phyloP scores from a whole-genome alignment of 2,797 vertebrate genomes.

The Triplophysa yarkandensis region DNA sequence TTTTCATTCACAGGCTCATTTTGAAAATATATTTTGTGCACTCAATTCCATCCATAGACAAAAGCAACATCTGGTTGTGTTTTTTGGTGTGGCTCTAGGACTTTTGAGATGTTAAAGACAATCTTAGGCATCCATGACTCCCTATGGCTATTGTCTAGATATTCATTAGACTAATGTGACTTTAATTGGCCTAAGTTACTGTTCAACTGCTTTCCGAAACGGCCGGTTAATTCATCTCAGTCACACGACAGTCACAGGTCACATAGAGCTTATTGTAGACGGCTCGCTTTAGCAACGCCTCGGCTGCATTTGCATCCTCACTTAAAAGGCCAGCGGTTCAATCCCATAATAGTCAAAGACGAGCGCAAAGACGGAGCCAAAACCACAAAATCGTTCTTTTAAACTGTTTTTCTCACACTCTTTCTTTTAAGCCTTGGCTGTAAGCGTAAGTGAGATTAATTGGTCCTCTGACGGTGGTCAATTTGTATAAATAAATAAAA shows the following conservation, averaged over 20 bases:
- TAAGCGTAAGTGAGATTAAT: slow-evolving; percentile 74
- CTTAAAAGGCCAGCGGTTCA: slow-evolving; percentile 71
- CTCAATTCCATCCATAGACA: not conserved
- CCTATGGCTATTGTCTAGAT: slow-evolving; percentile 39
- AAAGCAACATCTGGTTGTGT: slow-evolving; percentile 44
- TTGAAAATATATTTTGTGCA: not conserved
- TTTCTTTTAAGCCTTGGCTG: slow-evolving; percentile 72
- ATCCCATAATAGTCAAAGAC: slow-evolving; percentile 71
- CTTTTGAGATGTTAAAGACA: slow-evolving; percentile 35
- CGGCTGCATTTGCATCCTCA: slow-evolving; percentile 53
- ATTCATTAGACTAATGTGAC: slow-evolving; percentile 52
- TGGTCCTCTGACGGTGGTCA: slow-evolving; percentile 72
- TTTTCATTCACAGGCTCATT: slow-evolving; percentile 39
- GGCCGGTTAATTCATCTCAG: slow-evolving; percentile 75
- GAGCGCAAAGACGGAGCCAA: slow-evolving; percentile 68
- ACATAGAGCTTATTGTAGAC: slow-evolving; percentile 73
- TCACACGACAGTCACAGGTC: slow-evolving; percentile 69
- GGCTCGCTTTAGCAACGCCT: slow-evolving; percentile 69
- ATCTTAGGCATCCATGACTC: too few species aligned
- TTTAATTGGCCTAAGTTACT: slow-evolving; percentile 58
- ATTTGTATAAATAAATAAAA: slow-evolving; percentile 69
- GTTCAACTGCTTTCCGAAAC: slow-evolving; percentile 66
- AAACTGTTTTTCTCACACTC: slow-evolving; percentile 17
- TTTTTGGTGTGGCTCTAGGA: slow-evolving; percentile 30
- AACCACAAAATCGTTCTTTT: slow-evolving; percentile 63